Base-by-base conservation (phyloP, 2,797 vertebrate species). In the Gambusia yucatana region DNA sequence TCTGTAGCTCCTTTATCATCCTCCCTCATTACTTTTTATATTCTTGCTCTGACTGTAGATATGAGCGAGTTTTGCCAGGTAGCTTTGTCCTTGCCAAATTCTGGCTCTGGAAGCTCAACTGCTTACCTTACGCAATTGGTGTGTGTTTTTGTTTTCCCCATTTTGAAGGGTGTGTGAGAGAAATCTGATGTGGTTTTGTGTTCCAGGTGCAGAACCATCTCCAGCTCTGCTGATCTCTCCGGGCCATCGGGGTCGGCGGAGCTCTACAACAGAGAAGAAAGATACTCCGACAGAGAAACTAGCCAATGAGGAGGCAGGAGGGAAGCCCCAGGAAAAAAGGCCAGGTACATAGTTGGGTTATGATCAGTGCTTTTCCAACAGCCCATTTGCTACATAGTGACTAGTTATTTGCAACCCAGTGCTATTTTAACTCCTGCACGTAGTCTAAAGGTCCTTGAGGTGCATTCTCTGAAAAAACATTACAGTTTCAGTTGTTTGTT, bases 181-280 rank as follows among this genome's bases (percentile, higher is more conserved):
- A 65, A 39, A 39, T 39, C 36, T 39, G 33, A 65, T 36, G 33
- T 65, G 17, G 36, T 65, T 39, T 33, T 0, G 3, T 9, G 61
- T 65, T 36, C 0, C 91, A 99, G 98, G 98, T 94, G 98, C 97
- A 0, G 98, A 99, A 88, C 96, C 98, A 0, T 98, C 98, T 30
- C 97, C 98, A 0, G 97, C 97, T 0, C 95, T 99, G 81, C 88
- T 99, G 87, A 94, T 97, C 80, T 96, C 97, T 84, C 92, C 96
- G 73, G 96, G 96, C 79, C 96, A 96, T 79, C 96, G 96, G 3
- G 93, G 96, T 75, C 93, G 95, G 0, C 96, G 96, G 86, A 95
- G 94, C 75, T 94, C 94, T 0, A 91, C 95, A 28, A 91, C 92
- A 0, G 96, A 97, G 7, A 94, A 92, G 67, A 92, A 93, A 1